Evolutionary conservation across 2,113 vertebrate genomes (phyloP), one percentile per base, ranked within the genome.

Genomic region (Epinephelus moara): DNA sequence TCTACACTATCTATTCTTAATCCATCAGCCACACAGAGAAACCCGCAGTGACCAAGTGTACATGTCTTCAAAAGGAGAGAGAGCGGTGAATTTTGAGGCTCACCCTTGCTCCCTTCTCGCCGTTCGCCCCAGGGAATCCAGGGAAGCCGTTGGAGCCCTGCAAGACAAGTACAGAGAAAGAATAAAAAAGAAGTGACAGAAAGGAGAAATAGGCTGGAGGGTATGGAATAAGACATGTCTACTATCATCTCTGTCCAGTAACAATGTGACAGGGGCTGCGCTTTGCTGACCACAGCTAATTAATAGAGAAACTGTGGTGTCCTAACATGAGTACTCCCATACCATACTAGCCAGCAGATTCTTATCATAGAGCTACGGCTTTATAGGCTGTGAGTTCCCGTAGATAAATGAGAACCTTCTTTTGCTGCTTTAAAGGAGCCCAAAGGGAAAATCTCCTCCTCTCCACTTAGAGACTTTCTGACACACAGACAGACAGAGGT

Each of bases 41-140:
- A 1, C 50, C 23, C 47, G 17, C 37, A 62, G 64, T 40, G 27
- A 52, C n/a, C 23, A 2, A 53, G 40, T 15, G 10, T 37, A 17
- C 17, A 45, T 70, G 19, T 42, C n/a, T 67, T 63, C 64, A 30
- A 84, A 3, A 70, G 25, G 50, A 52, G 7, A 37, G 30, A 60
- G 23, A 64, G 70, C 61, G 68, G 72, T 15, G 1, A 17, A 64
- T 60, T 42, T 50, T 27, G 37, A 17, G 37, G 5, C 93, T 90
- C 80, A 96, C 95, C 89, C 95, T 92, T 70, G 78, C 80, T 70
- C 95, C 95, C 66, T 96, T 96, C 84, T 96, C 95, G 84, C 95
- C 95, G 0, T 94, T 95, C 1, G 94, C 85, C 60, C 95, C 95
- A 1, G 93, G 52, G 83, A 95, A 94, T 76, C 95, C 95, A 1